Evolutionary conservation across 2,888 invertebrate species (phyloP).

Genomic region (Argyresthia albistria): DNA sequence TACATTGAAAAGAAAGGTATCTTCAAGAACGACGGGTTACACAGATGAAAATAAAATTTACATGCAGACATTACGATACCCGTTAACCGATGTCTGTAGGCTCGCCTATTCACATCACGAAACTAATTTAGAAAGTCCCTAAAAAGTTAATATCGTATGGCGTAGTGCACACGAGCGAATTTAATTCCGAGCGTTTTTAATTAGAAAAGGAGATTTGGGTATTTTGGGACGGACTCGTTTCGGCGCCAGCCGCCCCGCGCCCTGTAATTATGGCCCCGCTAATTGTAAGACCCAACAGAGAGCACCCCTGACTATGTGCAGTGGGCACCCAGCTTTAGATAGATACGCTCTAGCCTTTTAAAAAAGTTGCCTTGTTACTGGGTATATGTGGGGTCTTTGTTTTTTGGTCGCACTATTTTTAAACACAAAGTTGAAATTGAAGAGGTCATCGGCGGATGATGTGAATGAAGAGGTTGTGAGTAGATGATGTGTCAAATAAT

Average conservation of each 20-base stretch:
- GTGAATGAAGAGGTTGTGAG: too few species aligned
- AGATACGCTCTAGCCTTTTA: not conserved
- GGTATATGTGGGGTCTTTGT: too few species aligned
- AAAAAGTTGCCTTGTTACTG: too few species aligned
- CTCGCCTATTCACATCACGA: conserved; percentile 21
- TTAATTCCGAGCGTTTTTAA: conserved; percentile 72
- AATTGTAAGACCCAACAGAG: conserved; percentile 61
- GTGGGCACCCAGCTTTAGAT: conserved; percentile 22
- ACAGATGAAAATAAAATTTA: not conserved
- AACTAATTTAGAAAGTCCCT: conserved; percentile 64
- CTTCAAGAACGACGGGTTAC: too few species aligned
- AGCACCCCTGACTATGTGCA: too few species aligned
- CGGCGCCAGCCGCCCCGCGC: conserved; percentile 46
- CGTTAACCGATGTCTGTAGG: not conserved
- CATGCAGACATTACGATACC: too few species aligned
- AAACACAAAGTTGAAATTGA: too few species aligned
- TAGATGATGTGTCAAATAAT: too few species aligned
- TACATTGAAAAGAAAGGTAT: too few species aligned
- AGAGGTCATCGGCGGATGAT: too few species aligned
- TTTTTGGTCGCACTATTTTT: too few species aligned
- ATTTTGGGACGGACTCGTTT: conserved; percentile 54
- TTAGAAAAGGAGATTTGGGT: conserved; percentile 61
- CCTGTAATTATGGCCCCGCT: conserved; percentile 70
- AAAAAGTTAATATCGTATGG: conserved; percentile 66
- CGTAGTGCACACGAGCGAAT: conserved; percentile 63